Conservation (phyloP, 37 sponge, comb jelly and placozoan genomes). For the Ianthella basta region DNA sequence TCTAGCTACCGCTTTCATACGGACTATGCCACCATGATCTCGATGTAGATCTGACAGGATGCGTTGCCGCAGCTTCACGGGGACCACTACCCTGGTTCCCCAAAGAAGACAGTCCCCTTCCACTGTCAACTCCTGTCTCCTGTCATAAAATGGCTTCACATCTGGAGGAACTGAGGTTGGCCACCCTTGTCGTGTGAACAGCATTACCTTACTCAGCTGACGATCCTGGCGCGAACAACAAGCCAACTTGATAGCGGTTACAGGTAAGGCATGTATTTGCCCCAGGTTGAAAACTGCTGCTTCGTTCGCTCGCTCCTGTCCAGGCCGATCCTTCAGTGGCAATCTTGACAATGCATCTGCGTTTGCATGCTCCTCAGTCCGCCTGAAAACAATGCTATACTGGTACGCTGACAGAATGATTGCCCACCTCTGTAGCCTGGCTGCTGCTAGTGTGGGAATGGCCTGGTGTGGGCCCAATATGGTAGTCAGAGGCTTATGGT, state of each 20-base stretch:
- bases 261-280: neutral
- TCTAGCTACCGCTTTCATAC: constrained; percentile 19
- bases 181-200: neutral
- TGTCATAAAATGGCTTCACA: neutral
- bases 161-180: neutral
- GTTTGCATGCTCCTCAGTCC: constrained; percentile 24
- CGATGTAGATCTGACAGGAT: constrained; percentile 4
- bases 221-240: neutral
- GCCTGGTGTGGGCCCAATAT: neutral
- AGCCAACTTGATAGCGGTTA: neutral
- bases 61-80: neutral
- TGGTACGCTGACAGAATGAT: neutral
- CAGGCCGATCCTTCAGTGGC: neutral
- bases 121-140: constrained; percentile 11
- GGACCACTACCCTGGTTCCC: constrained; percentile 20
- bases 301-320: neutral
- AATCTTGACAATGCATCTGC: constrained; percentile 29
- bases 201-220: neutral
- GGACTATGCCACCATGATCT: neutral
- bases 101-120: neutral
- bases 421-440: constrained; percentile 27
- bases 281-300: constrained; percentile 21
- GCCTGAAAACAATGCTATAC: neutral
- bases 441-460: constrained; percentile 21
- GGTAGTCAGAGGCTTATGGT: constrained; percentile 26